Evolutionary conservation across 2,113 vertebrate genomes (phyloP).

Genomic region (Nothobranchius furzeri): DNA sequence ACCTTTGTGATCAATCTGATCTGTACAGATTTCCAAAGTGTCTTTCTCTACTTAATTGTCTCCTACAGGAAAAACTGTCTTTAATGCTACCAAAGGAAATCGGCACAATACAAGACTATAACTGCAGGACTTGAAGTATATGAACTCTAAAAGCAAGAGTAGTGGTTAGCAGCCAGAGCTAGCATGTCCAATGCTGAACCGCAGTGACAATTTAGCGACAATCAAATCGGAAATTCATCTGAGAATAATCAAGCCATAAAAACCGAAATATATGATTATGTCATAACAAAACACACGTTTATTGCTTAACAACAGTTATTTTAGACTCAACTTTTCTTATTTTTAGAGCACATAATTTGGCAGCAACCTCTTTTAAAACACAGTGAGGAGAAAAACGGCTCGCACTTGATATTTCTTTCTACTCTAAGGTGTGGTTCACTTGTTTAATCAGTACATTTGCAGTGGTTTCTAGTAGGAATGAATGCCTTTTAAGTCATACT

Average conservation of each 20-base stretch:
- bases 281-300: background rate
- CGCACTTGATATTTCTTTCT: background rate
- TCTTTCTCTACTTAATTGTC: background rate
- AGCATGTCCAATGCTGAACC: conserved; percentile 3
- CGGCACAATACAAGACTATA: conserved; percentile 30
- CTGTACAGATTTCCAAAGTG: conserved; percentile 3
- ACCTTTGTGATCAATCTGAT: conserved; percentile 2
- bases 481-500: too few species aligned
- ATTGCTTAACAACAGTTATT: background rate
- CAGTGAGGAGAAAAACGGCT: background rate
- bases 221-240: conserved; percentile 17
- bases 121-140: conserved; percentile 13
- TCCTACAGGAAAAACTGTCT: background rate
- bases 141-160: conserved; percentile 32
- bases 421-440: too few species aligned
- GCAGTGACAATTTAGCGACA: conserved; percentile 2
- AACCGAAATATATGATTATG: background rate
- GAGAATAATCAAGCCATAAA: conserved; percentile 15
- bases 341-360: background rate
- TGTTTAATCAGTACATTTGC: too few species aligned
- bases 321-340: background rate
- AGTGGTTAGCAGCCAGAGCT: background rate
- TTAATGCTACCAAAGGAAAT: conserved; percentile 6
- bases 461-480: too few species aligned
- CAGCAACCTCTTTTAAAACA: background rate